Conservation (phyloP, 2,888 invertebrate genomes). For the Xanthorhoe designata region DNA sequence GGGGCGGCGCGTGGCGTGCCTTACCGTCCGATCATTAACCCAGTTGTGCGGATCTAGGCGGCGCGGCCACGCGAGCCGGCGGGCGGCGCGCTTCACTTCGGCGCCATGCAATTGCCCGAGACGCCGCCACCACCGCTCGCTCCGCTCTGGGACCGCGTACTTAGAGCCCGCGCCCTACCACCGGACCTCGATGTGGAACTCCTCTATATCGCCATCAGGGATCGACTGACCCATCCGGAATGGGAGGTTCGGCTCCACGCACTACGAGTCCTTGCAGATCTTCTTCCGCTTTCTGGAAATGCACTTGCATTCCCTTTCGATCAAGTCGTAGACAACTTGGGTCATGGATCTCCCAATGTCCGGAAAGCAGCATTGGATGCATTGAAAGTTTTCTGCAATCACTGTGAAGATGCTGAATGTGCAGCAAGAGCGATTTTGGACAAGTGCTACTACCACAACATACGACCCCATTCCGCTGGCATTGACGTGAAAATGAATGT, state of each 20-base stretch:
- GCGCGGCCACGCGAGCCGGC: slow-evolving; percentile 72
- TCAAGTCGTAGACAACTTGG: slow-evolving; percentile 91
- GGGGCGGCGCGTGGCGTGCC: slow-evolving; percentile 69
- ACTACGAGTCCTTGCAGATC: slow-evolving; percentile 91
- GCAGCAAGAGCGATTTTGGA: slow-evolving; percentile 88
- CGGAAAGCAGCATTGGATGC: slow-evolving; percentile 92
- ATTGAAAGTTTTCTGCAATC: slow-evolving; percentile 89
- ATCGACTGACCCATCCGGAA: slow-evolving; percentile 91
- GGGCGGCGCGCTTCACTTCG: slow-evolving; percentile 57
- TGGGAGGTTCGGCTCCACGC: slow-evolving; percentile 95
- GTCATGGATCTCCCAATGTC: slow-evolving; percentile 92
- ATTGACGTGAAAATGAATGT: slow-evolving; percentile 82
- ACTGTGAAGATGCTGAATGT: slow-evolving; percentile 88
- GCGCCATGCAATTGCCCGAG: slow-evolving; percentile 80
- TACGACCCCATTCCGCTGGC: slow-evolving; percentile 81
- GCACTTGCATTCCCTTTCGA: slow-evolving; percentile 90
- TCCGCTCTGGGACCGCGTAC: slow-evolving; percentile 92
- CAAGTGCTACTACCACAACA: slow-evolving; percentile 87
- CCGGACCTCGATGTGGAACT: slow-evolving; percentile 87
- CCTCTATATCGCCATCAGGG: slow-evolving; percentile 89
- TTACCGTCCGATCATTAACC: slow-evolving; percentile 84
- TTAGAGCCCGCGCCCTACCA: slow-evolving; percentile 90
- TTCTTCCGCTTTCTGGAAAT: slow-evolving; percentile 90
- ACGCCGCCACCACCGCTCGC: slow-evolving; percentile 86
- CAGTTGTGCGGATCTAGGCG: slow-evolving; percentile 80